Conservation (phyloP, 2,113 vertebrate genomes). For the Psammodynastes pulverulentus region DNA sequence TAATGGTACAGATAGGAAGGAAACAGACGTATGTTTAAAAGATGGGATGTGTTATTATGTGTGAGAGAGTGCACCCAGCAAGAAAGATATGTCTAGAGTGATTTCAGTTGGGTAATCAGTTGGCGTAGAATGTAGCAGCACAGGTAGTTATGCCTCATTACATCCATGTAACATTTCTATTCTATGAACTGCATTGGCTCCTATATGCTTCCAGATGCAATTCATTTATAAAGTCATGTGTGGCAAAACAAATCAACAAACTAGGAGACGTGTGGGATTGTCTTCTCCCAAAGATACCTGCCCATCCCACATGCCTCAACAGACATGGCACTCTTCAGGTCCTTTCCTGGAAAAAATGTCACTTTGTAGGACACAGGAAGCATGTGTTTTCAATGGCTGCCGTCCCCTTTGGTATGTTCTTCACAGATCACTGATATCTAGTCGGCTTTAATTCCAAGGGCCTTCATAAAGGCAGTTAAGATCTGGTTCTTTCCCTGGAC, state of each 20-base stretch:
- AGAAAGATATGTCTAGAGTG: background rate
- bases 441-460: background rate
- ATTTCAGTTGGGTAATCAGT: background rate
- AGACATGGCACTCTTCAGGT: background rate
- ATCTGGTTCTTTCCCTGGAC: background rate
- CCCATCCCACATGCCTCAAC: background rate
- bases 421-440: background rate
- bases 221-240: background rate
- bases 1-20: background rate
- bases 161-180: background rate
- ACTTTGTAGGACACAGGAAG: background rate
- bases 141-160: background rate
- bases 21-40: background rate
- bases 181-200: background rate
- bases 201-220: background rate
- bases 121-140: background rate
- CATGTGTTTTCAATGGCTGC: background rate
- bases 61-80: background rate
- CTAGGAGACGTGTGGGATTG: background rate
- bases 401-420: background rate
- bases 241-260: background rate
- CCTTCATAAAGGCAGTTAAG: background rate
- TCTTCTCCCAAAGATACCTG: background rate
- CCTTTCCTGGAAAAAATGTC: background rate
- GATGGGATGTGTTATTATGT: background rate